phyloP scores from a whole-genome alignment of 1,140 invertebrate genomes.

The Drosophila parvula region DNA sequence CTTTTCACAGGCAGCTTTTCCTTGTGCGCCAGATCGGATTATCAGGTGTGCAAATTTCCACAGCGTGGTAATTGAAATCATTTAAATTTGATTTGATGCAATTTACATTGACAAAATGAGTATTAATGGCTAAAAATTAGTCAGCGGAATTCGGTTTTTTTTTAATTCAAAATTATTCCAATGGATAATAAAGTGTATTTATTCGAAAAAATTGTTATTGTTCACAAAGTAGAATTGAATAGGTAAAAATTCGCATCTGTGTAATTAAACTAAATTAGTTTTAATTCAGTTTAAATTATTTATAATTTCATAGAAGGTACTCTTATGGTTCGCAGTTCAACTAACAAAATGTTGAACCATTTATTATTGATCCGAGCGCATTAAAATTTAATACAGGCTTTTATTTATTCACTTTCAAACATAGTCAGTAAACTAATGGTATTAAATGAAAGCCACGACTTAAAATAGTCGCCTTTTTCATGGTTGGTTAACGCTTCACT shows the following conservation, averaged over 20 bases:
- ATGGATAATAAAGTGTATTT: background rate
- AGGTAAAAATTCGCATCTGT: background rate
- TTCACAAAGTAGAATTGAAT: background rate
- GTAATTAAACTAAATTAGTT: background rate
- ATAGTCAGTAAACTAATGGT: slow-evolving; percentile 14
- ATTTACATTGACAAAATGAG: slow-evolving; percentile 9
- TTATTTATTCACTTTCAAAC: background rate
- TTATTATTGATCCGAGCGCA: background rate
- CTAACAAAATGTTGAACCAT: too few relatives aligned
- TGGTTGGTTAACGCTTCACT: background rate
- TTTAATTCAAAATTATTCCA: background rate
- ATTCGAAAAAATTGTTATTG: background rate
- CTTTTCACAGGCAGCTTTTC: slow-evolving; percentile 8
- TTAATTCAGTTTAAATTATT: background rate
- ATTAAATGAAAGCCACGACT: background rate
- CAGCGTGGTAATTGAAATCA: slow-evolving; percentile 30
- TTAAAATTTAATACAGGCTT: background rate
- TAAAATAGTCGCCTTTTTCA: too few relatives aligned
- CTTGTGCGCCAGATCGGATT: slow-evolving; percentile 20
- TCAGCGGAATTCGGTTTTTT: background rate
- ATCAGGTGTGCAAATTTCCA: slow-evolving; percentile 23
- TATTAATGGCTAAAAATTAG: slow-evolving; percentile 3
- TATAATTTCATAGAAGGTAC: background rate
- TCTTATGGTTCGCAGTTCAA: background rate
- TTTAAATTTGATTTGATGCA: slow-evolving; percentile 22